Conservation (phyloP, 2,113 vertebrate genomes). For the Rana temporaria region DNA sequence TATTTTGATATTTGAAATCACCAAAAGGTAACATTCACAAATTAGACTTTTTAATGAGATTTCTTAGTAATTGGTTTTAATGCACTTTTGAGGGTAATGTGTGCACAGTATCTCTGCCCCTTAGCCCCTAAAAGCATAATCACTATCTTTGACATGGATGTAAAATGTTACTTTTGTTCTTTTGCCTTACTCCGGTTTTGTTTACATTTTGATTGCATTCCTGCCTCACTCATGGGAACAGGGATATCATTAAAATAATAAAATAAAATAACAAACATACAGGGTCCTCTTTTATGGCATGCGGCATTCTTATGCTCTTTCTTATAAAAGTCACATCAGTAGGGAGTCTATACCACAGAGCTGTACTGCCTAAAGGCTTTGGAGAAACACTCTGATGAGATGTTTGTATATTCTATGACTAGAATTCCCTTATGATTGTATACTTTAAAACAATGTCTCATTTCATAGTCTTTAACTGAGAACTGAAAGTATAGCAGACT, state of each 20-base stretch:
- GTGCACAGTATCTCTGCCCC: background rate
- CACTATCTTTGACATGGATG: constrained; percentile 18
- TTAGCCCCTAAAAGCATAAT: background rate
- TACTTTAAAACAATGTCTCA: too few species aligned
- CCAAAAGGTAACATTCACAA: too few species aligned
- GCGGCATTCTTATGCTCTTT: constrained; percentile 3
- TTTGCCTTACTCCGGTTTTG: background rate
- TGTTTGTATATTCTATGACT: too few species aligned
- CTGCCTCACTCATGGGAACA: constrained; percentile 4
- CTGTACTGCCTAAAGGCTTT: background rate
- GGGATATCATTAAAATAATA: constrained; percentile 19
- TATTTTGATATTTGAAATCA: too few species aligned
- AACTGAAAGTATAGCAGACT: too few species aligned
- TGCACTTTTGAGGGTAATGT: background rate
- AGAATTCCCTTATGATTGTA: too few species aligned
- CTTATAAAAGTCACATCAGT: background rate
- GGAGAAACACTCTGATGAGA: background rate
- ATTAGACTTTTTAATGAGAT: too few species aligned
- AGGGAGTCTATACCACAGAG: background rate
- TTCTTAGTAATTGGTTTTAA: too few species aligned
- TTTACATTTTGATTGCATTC: constrained; percentile 35
- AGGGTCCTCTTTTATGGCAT: background rate
- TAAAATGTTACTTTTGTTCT: background rate
- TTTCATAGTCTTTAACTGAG: too few species aligned
- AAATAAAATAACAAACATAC: too few species aligned